phyloP scores from a whole-genome alignment of 2,113 vertebrate genomes.

The Spea multiplicata region DNA sequence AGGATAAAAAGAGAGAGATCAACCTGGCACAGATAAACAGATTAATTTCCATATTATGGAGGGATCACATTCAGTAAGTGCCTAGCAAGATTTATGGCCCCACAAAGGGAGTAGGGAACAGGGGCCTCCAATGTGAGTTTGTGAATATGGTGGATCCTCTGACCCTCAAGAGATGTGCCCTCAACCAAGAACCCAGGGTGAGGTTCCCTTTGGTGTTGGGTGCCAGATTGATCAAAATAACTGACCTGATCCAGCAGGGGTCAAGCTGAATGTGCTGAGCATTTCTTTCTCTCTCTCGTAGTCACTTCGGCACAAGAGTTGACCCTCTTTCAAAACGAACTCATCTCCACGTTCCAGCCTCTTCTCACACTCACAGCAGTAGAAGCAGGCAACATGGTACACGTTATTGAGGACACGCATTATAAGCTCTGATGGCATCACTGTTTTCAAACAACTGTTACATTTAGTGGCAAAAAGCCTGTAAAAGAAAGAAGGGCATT shows the following conservation, averaged over 20 bases:
- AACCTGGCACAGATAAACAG: no score
- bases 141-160: no score
- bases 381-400: constrained; percentile 86
- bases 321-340: constrained; percentile 87
- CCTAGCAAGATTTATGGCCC: no score
- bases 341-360: constrained; percentile 83
- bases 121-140: no score
- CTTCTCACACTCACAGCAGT: constrained; percentile 87
- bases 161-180: no score
- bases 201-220: no score
- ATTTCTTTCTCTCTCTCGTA: constrained; percentile 89
- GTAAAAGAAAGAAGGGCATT: constrained; percentile 12
- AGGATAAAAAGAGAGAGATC: no score
- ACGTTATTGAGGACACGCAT: constrained; percentile 85
- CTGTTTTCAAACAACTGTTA: constrained; percentile 80
- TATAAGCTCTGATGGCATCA: constrained; percentile 82
- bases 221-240: neutral
- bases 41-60: no score
- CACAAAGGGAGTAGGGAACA: no score
- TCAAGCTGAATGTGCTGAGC: constrained; percentile 80
- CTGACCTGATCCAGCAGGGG: constrained; percentile 81
- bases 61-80: no score
- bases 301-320: constrained; percentile 84
- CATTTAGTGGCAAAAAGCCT: constrained; percentile 87
- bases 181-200: no score